phyloP scores from a whole-genome alignment of 2,113 vertebrate species.

The Pelusios castaneus region DNA sequence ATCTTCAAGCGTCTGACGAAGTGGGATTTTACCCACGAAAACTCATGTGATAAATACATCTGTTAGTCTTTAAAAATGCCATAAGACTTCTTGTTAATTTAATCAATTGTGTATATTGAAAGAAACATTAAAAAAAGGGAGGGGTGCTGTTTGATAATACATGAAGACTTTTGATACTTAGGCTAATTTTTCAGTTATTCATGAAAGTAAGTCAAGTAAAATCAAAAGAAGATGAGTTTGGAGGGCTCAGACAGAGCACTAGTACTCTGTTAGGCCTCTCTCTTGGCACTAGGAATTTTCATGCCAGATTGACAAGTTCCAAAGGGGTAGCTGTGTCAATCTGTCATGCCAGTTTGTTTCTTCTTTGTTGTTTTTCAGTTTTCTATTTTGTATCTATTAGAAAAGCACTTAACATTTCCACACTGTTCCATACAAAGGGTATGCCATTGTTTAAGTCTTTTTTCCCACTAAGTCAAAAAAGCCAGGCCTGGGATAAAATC shows the following conservation, averaged over 20 bases:
- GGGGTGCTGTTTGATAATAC: background rate
- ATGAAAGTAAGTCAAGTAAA: background rate
- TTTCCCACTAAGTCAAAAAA: background rate
- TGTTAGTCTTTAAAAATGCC: too few relatives aligned
- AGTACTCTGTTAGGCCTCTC: background rate
- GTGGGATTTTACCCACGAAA: too few relatives aligned
- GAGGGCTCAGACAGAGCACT: background rate
- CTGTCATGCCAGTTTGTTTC: background rate
- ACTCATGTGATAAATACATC: too few relatives aligned
- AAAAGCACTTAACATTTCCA: background rate
- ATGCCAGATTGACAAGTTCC: background rate
- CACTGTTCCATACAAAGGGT: background rate
- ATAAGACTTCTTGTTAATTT: too few relatives aligned
- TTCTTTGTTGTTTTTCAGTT: background rate
- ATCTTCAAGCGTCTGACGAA: too few relatives aligned
- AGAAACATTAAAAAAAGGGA: background rate
- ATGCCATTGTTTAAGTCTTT: background rate
- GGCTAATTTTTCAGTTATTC: background rate
- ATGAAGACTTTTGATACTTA: background rate
- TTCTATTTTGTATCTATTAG: background rate
- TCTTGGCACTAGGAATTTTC: slow-evolving; percentile 8
- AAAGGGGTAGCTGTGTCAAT: too few relatives aligned
- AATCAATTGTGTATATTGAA: too few relatives aligned
- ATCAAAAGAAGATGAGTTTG: background rate
- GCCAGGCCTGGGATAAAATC: background rate